Percentiles rank a stretch among this genome's conserved stretches.
phyloP scores from a whole-genome alignment of 1,140 invertebrate genomes.

The Drosophila kepulauana region DNA sequence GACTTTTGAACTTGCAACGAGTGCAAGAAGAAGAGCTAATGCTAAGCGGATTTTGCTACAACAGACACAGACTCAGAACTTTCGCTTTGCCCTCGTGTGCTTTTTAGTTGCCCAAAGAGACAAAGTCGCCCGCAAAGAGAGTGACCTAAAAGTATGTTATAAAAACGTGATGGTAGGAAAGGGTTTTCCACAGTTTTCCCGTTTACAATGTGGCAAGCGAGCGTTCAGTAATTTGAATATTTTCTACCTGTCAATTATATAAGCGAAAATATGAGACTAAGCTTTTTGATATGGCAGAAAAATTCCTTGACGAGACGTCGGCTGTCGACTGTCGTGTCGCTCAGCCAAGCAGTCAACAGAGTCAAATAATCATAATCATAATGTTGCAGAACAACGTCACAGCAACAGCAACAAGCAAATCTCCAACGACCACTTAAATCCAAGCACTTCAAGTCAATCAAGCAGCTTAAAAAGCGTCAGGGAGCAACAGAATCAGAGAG shows the following conservation, averaged over 20 bases:
- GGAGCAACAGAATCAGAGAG: no score
- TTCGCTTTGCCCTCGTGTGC: neutral
- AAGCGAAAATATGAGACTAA: slow-evolving; percentile 30
- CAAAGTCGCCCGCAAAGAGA: slow-evolving; percentile 12
- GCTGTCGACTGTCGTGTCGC: slow-evolving; percentile 11
- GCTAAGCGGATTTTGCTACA: slow-evolving; percentile 69
- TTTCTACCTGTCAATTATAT: slow-evolving; percentile 41
- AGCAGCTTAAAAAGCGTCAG: slow-evolving; percentile 62
- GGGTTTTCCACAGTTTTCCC: neutral
- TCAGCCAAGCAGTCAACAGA: slow-evolving; percentile 34
- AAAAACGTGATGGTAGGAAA: neutral
- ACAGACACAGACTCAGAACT: slow-evolving; percentile 11
- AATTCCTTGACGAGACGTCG: slow-evolving; percentile 27
- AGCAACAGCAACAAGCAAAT: slow-evolving; percentile 43
- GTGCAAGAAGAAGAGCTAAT: slow-evolving; percentile 63
- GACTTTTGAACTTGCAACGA: slow-evolving; percentile 69
- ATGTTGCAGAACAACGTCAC: slow-evolving; percentile 30
- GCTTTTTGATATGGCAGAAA: slow-evolving; percentile 21
- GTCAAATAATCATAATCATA: slow-evolving; percentile 54
- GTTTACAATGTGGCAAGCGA: slow-evolving; percentile 8
- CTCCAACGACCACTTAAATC: slow-evolving; percentile 63
- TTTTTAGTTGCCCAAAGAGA: slow-evolving; percentile 6
- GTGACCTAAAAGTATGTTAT: slow-evolving; percentile 8
- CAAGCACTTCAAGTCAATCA: slow-evolving; percentile 70
- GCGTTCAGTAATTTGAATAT: neutral